Conservation (phyloP, 2,797 vertebrate genomes). For the Serranus cabrilla region DNA sequence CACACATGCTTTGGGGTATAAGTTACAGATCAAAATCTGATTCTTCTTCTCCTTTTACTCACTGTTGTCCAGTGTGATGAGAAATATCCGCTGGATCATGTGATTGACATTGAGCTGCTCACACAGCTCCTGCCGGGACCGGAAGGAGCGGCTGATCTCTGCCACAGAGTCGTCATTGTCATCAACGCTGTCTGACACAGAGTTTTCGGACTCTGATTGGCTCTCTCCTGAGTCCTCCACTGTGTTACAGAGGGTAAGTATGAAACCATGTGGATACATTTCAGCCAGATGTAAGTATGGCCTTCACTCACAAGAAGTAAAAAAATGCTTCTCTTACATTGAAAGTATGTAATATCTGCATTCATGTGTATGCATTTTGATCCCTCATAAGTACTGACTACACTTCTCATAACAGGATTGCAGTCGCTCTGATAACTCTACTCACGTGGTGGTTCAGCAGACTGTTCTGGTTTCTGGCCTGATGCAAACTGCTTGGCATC, state of each 20-base stretch:
- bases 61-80: slow-evolving; percentile 99
- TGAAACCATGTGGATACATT: slow-evolving; percentile 2
- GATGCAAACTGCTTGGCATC: slow-evolving; percentile 97
- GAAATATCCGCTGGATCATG: slow-evolving; percentile 99
- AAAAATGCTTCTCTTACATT: background rate
- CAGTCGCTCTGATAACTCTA: slow-evolving; percentile 19
- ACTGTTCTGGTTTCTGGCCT: slow-evolving; percentile 90
- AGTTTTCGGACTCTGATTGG: slow-evolving; percentile 97
- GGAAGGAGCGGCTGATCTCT: slow-evolving; percentile 97
- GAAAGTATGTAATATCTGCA: background rate
- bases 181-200: slow-evolving; percentile 95
- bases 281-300: background rate
- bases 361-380: background rate
- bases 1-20: background rate
- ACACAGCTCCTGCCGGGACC: slow-evolving; percentile 95
- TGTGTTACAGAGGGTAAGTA: slow-evolving; percentile 45
- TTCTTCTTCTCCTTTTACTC: slow-evolving; percentile 74
- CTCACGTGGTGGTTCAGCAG: slow-evolving; percentile 84
- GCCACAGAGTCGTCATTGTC: slow-evolving; percentile 97
- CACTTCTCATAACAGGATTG: background rate
- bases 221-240: slow-evolving; percentile 91
- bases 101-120: slow-evolving; percentile 99
- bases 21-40: background rate
- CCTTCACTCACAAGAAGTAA: background rate
- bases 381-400: background rate